Evolutionary conservation across 2,113 vertebrate genomes (phyloP), one percentile per base, ranked within the genome.

Genomic region (Vicugna pacos): DNA sequence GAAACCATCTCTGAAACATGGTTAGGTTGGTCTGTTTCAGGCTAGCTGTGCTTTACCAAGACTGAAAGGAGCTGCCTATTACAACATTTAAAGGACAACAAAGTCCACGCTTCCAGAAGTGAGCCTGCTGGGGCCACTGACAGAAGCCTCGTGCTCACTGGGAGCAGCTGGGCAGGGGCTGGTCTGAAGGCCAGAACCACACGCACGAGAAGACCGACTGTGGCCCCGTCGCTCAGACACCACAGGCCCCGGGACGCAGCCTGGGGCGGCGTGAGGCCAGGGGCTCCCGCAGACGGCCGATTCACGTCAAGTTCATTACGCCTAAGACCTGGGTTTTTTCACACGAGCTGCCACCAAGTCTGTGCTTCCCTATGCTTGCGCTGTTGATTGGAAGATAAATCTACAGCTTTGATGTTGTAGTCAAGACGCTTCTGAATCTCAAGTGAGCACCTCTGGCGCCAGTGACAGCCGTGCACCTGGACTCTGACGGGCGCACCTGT

Each of bases 281-380:
- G 56, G 48, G 76, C 14, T 7, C 19, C 38, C 42, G 17, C 4
- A 62, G n/a, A 69, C 52, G 46, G 73, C 56, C 7, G 1, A 2
- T 16, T 30, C 10, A 1, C 3, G 6, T 0, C 35, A 77, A 15
- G 38, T 50, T 26, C 60, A 48, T n/a, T 11, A 4, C 0, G 1
- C 42, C 24, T 42, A 22, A 89, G n/a, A 3, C 50, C 79, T 52
- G 42, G 70, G 54, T 28, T 72, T 76, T 42, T 89, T 26, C 48
- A 64, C 8, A 20, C 20, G 16, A 52, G 14, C 28, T 15, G n/a
- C 69, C 62, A 62, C 54, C 15, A n/a, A 15, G 8, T 19, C 17
- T 30, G 15, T 19, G 38, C 9, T 65, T 35, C 46, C 79, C 17
- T n/a, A 26, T 1, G 46, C 9, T 16, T 60, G 52, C 30, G 35